Conservation (phyloP, 2,113 vertebrate genomes). For the Calypte anna region DNA sequence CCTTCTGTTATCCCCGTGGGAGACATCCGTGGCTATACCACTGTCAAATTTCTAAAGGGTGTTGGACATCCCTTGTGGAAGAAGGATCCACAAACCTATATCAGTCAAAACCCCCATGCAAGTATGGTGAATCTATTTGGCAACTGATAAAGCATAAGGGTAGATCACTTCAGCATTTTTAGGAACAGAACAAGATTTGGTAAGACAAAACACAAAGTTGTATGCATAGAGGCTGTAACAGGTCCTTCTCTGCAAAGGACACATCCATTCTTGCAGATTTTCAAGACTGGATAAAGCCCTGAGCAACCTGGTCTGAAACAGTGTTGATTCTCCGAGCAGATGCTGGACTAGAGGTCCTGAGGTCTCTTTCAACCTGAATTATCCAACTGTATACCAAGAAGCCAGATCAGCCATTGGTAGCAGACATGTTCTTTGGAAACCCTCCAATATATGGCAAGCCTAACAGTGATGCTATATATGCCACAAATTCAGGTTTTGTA, state of each 20-base stretch:
- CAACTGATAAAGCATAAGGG: not conserved
- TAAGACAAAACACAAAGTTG: not conserved
- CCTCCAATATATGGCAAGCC: not conserved
- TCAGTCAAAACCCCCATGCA: not conserved
- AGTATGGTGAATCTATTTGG: not conserved
- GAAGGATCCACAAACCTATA: not conserved
- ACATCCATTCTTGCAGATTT: not conserved
- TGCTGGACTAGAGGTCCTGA: not conserved
- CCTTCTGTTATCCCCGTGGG: not conserved
- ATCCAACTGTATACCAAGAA: not conserved
- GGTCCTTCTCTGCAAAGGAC: not conserved
- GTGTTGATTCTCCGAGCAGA: not conserved
- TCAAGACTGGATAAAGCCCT: not conserved
- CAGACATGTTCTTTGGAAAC: not conserved
- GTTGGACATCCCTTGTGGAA: not conserved
- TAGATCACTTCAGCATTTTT: not conserved
- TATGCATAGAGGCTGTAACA: not conserved
- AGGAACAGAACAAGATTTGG: not conserved
- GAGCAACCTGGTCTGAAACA: not conserved
- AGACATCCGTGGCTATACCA: not conserved
- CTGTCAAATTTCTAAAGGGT: not conserved
- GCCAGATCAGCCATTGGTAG: not conserved
- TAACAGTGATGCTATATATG: not conserved
- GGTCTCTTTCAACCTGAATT: not conserved
- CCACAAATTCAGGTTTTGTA: not conserved